Conservation (phyloP, 2,888 invertebrate genomes). For the Leptura quadrifasciata region DNA sequence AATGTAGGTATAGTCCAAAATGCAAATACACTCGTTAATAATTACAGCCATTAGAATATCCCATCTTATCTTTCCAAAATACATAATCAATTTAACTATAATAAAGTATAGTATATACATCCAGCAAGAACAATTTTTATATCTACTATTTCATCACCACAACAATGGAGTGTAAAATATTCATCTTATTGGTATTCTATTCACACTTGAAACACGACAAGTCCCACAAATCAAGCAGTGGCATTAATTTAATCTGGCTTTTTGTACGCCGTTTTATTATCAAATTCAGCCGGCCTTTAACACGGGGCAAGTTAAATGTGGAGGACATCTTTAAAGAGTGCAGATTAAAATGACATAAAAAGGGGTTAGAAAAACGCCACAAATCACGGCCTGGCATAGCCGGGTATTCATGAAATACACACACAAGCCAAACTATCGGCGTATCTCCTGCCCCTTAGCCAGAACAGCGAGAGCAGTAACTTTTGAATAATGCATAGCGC, state of each 20-base stretch:
- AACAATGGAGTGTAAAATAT: not conserved
- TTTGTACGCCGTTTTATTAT: constrained; percentile 11
- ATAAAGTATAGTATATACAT: no score
- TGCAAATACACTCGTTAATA: no score
- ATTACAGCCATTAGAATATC: no score
- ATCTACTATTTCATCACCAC: not conserved
- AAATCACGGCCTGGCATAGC: constrained; percentile 41
- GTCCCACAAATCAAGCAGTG: constrained; percentile 6
- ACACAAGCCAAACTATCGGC: constrained; percentile 17
- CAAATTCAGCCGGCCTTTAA: not conserved
- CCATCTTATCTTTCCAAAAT: no score
- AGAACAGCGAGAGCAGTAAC: constrained; percentile 18
- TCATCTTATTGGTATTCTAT: constrained; percentile 9
- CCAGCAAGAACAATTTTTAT: no score
- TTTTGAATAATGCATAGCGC: constrained; percentile 63
- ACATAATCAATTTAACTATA: no score
- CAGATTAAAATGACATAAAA: constrained; percentile 25
- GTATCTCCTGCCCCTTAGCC: constrained; percentile 8
- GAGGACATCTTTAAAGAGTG: constrained; percentile 7
- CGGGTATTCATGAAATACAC: constrained; percentile 36
- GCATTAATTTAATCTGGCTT: constrained; percentile 2
- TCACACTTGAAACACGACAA: not conserved
- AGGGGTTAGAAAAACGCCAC: constrained; percentile 41
- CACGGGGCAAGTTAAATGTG: constrained; percentile 6
- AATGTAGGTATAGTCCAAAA: no score